Percentiles rank a stretch among this genome's conserved stretches.
Evolutionary conservation across 2,797 vertebrate species (phyloP).

Genomic region (Poeciliopsis gracilis): DNA sequence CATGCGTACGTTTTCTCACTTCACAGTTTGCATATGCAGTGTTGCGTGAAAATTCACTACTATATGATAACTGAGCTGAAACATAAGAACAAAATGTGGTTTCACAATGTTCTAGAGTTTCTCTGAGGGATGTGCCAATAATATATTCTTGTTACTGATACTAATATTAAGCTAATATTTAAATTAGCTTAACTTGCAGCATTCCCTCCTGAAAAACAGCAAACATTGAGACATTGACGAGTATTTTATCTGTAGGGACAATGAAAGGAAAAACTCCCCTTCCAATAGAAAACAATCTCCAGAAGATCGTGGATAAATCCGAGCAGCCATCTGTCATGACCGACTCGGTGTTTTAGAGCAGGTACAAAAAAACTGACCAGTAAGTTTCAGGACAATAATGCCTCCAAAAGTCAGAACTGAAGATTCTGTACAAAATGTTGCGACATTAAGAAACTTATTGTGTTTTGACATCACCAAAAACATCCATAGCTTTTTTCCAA

Average conservation of each 20-base stretch:
- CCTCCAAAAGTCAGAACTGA: neutral
- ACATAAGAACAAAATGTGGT: neutral
- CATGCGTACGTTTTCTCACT: neutral
- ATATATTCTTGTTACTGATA: neutral
- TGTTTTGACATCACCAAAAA: neutral
- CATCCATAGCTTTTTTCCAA: neutral
- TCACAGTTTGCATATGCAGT: neutral
- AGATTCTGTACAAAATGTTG: neutral
- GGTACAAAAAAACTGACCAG: neutral
- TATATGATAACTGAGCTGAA: neutral
- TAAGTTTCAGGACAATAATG: neutral
- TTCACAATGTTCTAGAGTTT: neutral
- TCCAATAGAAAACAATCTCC: neutral
- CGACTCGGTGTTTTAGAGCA: neutral
- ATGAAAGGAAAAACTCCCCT: neutral
- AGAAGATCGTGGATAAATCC: neutral
- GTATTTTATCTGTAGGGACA: neutral
- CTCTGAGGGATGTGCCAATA: neutral
- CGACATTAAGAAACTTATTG: neutral
- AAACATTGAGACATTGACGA: neutral
- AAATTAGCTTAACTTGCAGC: neutral
- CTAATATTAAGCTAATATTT: neutral
- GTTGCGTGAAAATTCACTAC: neutral
- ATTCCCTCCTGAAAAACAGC: neutral
- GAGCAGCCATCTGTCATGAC: neutral